These are phyloP conservation scores for Ophioninae sp. DNA, from an alignment of 2,888 invertebrate genomes.

Conservation along the genomic window DNA sequence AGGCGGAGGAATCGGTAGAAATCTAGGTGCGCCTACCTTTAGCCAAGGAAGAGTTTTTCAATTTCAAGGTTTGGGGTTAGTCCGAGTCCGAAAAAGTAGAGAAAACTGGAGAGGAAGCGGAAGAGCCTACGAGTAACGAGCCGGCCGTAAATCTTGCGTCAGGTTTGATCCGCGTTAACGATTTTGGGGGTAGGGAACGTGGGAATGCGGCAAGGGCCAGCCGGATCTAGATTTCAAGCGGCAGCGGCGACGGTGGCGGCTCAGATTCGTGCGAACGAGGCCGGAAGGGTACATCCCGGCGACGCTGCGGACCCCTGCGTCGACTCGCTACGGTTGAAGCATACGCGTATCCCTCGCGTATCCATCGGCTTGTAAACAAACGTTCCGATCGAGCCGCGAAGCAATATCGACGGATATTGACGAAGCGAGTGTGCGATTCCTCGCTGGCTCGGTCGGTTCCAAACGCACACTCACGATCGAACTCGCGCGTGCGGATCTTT, in stretches of 20 bases:
- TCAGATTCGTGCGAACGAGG: conserved; percentile 38
- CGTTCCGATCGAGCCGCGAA: conserved; percentile 58
- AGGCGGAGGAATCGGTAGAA: too few relatives aligned
- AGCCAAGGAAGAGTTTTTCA: too few relatives aligned
- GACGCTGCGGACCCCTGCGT: conserved; percentile 9
- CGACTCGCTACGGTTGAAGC: conserved; percentile 10
- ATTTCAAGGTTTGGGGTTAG: too few relatives aligned
- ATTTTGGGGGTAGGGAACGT: conserved; percentile 20
- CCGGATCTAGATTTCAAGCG: conserved; percentile 47
- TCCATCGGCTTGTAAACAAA: conserved; percentile 58
- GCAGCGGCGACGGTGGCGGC: too few relatives aligned
- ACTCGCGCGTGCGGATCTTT: not conserved
- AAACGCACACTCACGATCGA: conserved; percentile 11
- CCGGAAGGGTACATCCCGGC: conserved; percentile 1
- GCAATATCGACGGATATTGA: conserved; percentile 75
- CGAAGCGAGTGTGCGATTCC: conserved; percentile 60
- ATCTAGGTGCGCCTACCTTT: too few relatives aligned
- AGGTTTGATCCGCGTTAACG: conserved; percentile 25
- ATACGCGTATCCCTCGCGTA: conserved; percentile 33
- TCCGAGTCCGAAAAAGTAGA: not conserved
- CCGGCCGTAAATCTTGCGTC: not conserved
- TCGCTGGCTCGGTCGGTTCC: too few relatives aligned
- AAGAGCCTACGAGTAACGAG: not conserved
- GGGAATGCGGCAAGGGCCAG: conserved; percentile 26
- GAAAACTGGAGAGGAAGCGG: not conserved